Percentiles rank a stretch among this genome's conserved stretches.
These are phyloP conservation scores for Sepiola atlantica DNA, from an alignment of 2,888 invertebrate genomes.

Conservation along the genomic window DNA sequence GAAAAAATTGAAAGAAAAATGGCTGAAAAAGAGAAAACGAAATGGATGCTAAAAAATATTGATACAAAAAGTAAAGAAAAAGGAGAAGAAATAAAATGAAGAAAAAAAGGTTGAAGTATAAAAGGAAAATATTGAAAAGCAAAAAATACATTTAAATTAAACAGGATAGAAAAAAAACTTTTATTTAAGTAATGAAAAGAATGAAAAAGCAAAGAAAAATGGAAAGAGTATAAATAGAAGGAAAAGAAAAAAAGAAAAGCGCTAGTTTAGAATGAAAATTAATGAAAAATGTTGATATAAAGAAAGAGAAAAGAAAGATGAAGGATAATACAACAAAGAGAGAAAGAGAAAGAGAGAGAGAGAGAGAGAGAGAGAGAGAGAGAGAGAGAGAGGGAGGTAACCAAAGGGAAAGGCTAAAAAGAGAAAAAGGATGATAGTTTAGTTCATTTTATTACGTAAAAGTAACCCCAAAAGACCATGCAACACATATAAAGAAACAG, in stretches of 20 bases:
- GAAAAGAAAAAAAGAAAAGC: background rate
- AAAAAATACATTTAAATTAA: too few species aligned
- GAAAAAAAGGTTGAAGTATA: background rate
- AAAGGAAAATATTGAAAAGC: background rate
- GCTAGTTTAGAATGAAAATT: background rate
- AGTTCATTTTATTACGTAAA: too few species aligned
- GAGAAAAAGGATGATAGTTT: background rate
- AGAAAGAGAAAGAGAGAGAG: background rate
- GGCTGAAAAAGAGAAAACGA: too few species aligned
- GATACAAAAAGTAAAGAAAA: too few species aligned
- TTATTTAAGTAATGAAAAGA: too few species aligned
- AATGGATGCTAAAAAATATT: too few species aligned
- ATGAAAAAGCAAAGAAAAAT: background rate
- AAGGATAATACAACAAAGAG: background rate
- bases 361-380: background rate
- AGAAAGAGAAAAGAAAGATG: background rate
- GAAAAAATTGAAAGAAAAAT: too few species aligned
- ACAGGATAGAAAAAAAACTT: too few species aligned
- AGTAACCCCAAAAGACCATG: too few species aligned
- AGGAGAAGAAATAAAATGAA: background rate
- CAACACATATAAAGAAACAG: too few species aligned
- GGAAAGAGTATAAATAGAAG: background rate
- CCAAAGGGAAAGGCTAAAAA: background rate
- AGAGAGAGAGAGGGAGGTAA: background rate
- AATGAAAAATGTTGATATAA: background rate